Evolutionary conservation across 2,797 vertebrate species (phyloP).

Genomic region (Gambusia yucatana): DNA sequence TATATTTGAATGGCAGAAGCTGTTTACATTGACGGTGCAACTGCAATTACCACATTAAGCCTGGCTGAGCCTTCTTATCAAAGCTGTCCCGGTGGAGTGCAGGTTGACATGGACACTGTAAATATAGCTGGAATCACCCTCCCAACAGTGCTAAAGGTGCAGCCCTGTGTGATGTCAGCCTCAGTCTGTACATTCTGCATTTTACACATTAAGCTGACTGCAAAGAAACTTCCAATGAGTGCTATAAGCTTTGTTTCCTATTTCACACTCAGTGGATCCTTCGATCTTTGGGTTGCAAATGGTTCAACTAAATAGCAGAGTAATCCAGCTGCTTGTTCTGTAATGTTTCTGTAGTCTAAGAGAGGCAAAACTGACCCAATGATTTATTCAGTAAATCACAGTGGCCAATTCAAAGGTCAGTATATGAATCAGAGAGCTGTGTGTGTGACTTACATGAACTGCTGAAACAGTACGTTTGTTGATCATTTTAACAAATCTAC

Average conservation of each 20-base stretch:
- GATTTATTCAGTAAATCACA: constrained; percentile 49
- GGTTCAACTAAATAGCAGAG: background rate
- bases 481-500: background rate
- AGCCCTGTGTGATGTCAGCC: constrained; percentile 31
- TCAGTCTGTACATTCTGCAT: constrained; percentile 23
- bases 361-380: constrained; percentile 33
- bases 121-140: constrained; percentile 60
- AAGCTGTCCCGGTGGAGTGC: constrained; percentile 46
- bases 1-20: constrained; percentile 30
- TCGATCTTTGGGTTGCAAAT: constrained; percentile 1
- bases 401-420: constrained; percentile 12
- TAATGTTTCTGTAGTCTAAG: constrained; percentile 10
- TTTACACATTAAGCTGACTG: constrained; percentile 35
- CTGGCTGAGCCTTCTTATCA: constrained; percentile 67
- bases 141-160: constrained; percentile 49
- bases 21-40: constrained; percentile 56
- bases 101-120: constrained; percentile 73
- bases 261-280: constrained; percentile 21
- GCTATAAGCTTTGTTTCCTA: background rate
- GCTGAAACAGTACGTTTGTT: background rate
- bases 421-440: constrained; percentile 6
- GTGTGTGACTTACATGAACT: background rate
- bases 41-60: constrained; percentile 70
- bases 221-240: constrained; percentile 13
- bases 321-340: constrained; percentile 9